Evolutionary conservation across 2,797 vertebrate species (phyloP).

Genomic region (Antennarius maculatus): DNA sequence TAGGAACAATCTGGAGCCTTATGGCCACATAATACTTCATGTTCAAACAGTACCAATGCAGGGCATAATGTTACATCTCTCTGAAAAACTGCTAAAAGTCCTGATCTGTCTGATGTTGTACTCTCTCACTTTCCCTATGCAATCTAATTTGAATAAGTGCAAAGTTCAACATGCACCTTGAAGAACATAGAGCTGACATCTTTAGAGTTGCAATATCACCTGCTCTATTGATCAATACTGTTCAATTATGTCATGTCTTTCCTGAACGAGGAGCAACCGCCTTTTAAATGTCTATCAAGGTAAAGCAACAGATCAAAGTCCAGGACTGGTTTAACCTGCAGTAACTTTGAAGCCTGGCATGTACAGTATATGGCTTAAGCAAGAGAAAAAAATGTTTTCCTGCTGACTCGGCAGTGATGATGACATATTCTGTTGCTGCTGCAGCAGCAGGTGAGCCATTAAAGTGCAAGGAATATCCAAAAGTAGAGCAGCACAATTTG

Average conservation of each 20-base stretch:
- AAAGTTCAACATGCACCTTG: neutral
- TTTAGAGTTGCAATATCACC: neutral
- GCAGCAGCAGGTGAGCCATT: conserved; percentile 20
- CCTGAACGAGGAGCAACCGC: neutral
- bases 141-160: neutral
- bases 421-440: conserved; percentile 3
- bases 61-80: neutral
- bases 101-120: neutral
- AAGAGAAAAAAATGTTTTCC: conserved; percentile 23
- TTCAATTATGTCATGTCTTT: neutral
- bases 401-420: neutral
- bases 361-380: conserved; percentile 21
- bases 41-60: conserved; percentile 10
- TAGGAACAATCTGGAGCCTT: conserved; percentile 47
- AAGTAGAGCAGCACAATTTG: conserved; percentile 15
- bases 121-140: neutral
- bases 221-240: neutral
- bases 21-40: conserved; percentile 19
- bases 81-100: conserved; percentile 1
- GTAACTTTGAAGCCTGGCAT: conserved; percentile 9
- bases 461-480: conserved; percentile 23
- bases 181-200: neutral
- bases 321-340: neutral
- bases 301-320: neutral
- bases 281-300: neutral